Percentiles rank a stretch among this genome's conserved stretches.
These are phyloP conservation scores for Podiceps cristatus DNA, from an alignment of 2,113 vertebrate species.

Conservation along the genomic window DNA sequence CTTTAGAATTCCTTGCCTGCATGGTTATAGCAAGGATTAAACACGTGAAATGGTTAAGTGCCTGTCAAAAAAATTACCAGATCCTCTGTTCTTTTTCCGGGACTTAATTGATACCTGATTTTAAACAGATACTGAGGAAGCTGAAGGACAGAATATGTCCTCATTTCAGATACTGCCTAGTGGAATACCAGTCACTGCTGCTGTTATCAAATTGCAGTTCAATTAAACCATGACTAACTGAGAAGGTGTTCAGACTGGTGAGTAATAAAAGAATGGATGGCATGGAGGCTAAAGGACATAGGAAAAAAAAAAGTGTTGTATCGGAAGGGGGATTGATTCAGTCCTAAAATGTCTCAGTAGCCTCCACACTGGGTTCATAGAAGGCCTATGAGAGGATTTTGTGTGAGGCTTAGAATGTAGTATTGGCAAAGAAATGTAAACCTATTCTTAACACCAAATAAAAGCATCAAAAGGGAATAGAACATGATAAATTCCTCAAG, in stretches of 20 bases:
- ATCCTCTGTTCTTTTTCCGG: not conserved
- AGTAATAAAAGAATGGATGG: not conserved
- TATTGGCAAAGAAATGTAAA: conserved; percentile 12
- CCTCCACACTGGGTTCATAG: not conserved
- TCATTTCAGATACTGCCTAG: not conserved
- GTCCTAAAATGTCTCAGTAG: not conserved
- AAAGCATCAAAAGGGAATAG: not conserved
- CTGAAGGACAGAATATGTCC: not conserved
- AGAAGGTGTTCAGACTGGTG: not conserved
- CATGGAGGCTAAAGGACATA: not conserved
- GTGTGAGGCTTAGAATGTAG: not conserved
- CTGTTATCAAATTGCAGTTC: not conserved
- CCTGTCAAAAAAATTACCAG: not conserved
- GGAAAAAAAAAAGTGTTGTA: not conserved
- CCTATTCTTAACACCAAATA: conserved; percentile 16
- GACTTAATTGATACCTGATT: not conserved
- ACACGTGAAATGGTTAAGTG: not conserved
- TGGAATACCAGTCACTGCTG: not conserved
- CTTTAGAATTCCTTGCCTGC: not conserved
- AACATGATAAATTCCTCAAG: conserved; percentile 24
- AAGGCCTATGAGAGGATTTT: not conserved
- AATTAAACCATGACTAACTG: not conserved
- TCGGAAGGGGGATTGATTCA: not conserved
- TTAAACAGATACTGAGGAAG: not conserved
- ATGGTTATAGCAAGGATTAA: not conserved